Evolutionary conservation across 2,888 invertebrate genomes (phyloP).

Genomic region (Protula sp.): DNA sequence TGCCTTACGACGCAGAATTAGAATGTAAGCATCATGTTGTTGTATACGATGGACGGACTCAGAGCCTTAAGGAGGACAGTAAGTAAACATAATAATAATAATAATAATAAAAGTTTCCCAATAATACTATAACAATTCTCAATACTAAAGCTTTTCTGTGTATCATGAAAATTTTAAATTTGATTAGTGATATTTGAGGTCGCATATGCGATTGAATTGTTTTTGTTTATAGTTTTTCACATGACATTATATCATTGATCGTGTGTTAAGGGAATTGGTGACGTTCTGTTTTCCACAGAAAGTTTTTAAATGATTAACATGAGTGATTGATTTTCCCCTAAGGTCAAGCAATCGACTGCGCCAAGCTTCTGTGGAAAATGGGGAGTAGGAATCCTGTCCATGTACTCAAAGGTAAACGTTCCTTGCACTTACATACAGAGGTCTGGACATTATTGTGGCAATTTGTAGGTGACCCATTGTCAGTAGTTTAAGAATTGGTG

Average conservation of each 20-base stretch:
- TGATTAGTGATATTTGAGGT: too few species aligned
- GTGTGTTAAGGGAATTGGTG: too few species aligned
- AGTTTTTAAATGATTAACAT: too few species aligned
- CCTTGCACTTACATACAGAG: not conserved
- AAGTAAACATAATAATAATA: slow-evolving; percentile 11
- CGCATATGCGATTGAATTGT: too few species aligned
- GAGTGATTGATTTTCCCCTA: not conserved
- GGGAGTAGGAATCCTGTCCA: slow-evolving; percentile 47
- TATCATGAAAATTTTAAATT: too few species aligned
- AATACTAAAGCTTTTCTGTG: too few species aligned
- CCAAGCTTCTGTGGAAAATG: slow-evolving; percentile 41
- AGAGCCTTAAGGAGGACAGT: slow-evolving; percentile 34
- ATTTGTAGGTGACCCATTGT: too few species aligned
- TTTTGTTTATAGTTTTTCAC: too few species aligned
- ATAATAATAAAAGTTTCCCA: not conserved
- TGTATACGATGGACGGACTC: slow-evolving; percentile 46
- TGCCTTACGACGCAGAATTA: slow-evolving; percentile 52
- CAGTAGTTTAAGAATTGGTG: too few species aligned
- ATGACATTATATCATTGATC: too few species aligned
- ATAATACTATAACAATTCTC: too few species aligned
- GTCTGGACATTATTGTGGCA: not conserved
- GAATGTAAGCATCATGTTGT: slow-evolving; percentile 51
- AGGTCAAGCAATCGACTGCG: slow-evolving; percentile 41
- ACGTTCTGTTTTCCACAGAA: too few species aligned
- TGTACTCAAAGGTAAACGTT: slow-evolving; percentile 41